Evolutionary conservation across 2,113 vertebrate species (phyloP), one percentile per base, ranked within the genome.

Genomic region (Pygoscelis adeliae): DNA sequence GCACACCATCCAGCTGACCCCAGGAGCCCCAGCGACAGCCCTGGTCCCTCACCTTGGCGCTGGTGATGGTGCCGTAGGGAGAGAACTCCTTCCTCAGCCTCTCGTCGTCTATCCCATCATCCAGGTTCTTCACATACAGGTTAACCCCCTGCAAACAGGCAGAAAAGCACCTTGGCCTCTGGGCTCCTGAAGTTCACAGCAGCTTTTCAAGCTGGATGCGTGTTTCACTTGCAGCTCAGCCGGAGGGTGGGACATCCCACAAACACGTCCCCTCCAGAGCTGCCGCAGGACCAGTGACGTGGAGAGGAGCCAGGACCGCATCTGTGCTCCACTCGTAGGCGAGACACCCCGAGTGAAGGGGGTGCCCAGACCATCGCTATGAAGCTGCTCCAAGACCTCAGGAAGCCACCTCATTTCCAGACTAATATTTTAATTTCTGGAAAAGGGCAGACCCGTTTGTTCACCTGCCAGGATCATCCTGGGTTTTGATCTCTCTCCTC

Each of bases 121-220:
- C 99, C 97, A 99, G 95, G 93, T 99, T 99, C 98, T 99, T 99
- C 91, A 99, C 99, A 7, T 99, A 99, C 17, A 99, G 97, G 97
- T 99, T 99, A 61, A 99, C 99, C 0, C 99, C 99, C 99, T 99
- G 95, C 38, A 95, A 94, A 87, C 0, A 32, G 52, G 58, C 10
- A 66, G 50, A 47, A 81, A 42, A 73, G 20, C 23, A 73, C 29
- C 13, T 72, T 58, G 20, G 42, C 38, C 81, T 55, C 53, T 7
- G 2, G 42, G 10, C 38, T 53, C 6, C 7, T 10, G 27, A 9
- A 34, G 19, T 19, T 62, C 1, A 53, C 12, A 56, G 47, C 25
- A 74, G 56, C 29, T 95, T 79, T 11, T 72, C 27, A 56, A 19
- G 15, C n/a, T 63, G 52, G 42, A 23, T n/a, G 15, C 1, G 1